Base-by-base conservation (phyloP, 92 coral and sea anemone genomes). In the Muricea muricata region DNA sequence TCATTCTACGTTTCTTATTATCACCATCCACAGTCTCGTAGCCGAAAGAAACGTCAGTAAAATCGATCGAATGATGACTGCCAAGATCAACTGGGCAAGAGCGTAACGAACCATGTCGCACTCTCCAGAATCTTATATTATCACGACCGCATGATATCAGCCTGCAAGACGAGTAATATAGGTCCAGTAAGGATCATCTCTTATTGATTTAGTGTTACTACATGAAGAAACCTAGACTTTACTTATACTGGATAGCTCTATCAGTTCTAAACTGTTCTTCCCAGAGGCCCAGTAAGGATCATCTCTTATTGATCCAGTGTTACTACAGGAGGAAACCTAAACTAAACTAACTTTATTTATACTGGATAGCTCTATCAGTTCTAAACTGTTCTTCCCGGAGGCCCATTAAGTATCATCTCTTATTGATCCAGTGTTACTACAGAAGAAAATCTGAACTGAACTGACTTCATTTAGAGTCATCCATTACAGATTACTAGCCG, bases 31-130 rank as follows among this genome's bases (percentile, higher is more conserved):
- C 89, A 47, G 90, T 63, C 39, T 86, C 88, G 17, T 90, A 78
- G n/a, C 99, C 99, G 79, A 84, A 97, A 24, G 88, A 91, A 60
- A 97, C 85, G 71, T 97, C 99, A 35, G 90, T 93, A 57, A 97
- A 97, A 69, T 82, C 83, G 30, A 83, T 87, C 1, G 89, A 84
- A 28, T 88, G 85, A 25, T 97, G 94, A 26, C 87, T 91, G 31
- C 97, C 92, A 35, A 97, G 99, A 52, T 97, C 98, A 4, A 97
- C 89, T 15, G 99, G 98, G 71, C 99, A 97, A 0, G 98, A 94
- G 6, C 99, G 90, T 18, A 93, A 73, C 4, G 98, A 91, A 18
- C 98, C 99, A 86, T 94, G 93, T 52, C 98, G 98, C 26, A 91
- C 90, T 55, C 98, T 91, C 99, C 99, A 97, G 56, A 97, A 90